Evolutionary conservation across 2,113 vertebrate species (phyloP).

Genomic region (Crotalus helleri): DNA sequence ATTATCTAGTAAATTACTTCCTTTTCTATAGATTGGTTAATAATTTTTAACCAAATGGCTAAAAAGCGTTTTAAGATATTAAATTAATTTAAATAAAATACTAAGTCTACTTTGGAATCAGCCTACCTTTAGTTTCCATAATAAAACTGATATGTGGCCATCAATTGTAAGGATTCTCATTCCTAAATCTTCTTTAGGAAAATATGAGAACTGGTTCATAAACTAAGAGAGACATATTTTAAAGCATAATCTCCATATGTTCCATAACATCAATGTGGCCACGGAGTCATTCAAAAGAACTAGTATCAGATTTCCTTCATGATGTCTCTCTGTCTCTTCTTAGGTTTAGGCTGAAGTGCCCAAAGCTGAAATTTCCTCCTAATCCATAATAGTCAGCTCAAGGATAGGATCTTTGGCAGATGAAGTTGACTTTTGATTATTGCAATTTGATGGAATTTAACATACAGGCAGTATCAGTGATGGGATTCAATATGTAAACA

Average conservation of each 20-base stretch:
- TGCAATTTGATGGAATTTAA: not conserved
- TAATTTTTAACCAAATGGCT: not conserved
- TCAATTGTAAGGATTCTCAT: not conserved
- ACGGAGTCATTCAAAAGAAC: not conserved
- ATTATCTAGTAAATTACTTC: not conserved
- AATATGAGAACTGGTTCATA: not conserved
- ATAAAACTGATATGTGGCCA: not conserved
- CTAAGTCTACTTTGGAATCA: not conserved
- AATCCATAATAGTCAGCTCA: not conserved
- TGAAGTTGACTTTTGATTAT: not conserved
- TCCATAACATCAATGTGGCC: not conserved
- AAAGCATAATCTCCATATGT: not conserved
- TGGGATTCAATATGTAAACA: no score
- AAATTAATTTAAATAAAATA: not conserved
- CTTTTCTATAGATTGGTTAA: not conserved
- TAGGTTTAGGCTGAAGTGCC: not conserved
- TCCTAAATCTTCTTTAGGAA: not conserved
- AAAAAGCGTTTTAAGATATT: not conserved
- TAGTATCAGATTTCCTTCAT: not conserved
- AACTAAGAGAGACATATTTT: not conserved
- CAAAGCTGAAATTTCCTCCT: not conserved
- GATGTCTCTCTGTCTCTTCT: not conserved
- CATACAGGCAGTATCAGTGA: not conserved
- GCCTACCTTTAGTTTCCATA: not conserved
- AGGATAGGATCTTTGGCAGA: not conserved